Evolutionary conservation across 2,888 invertebrate species (phyloP).

Genomic region (Gandaritis pyraliata): DNA sequence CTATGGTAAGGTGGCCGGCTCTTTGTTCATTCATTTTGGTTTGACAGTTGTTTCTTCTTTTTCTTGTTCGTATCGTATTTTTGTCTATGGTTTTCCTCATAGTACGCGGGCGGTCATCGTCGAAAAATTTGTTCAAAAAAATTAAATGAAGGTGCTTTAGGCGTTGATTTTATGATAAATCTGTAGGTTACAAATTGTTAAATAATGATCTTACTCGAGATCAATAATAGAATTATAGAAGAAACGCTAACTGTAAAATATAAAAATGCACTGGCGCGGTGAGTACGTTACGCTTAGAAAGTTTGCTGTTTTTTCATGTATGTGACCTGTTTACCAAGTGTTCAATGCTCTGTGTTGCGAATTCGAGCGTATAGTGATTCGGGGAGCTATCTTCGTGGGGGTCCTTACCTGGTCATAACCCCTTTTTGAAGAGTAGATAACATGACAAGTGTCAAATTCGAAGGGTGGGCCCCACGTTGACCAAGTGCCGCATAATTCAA

Average conservation of each 20-base stretch:
- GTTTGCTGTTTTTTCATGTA: constrained; percentile 72
- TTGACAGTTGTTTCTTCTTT: constrained; percentile 46
- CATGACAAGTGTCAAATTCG: constrained; percentile 80
- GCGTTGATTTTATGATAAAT: constrained; percentile 82
- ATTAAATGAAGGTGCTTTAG: constrained; percentile 84
- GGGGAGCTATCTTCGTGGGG: constrained; percentile 49
- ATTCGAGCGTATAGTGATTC: constrained; percentile 43
- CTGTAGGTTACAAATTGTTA: constrained; percentile 83
- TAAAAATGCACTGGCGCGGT: constrained; percentile 98
- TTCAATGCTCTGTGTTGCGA: constrained; percentile 44
- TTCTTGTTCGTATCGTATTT: constrained; percentile 61
- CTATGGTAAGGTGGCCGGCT: constrained; percentile 72
- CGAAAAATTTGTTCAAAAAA: constrained; percentile 75
- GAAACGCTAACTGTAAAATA: constrained; percentile 98
- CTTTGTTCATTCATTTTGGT: constrained; percentile 58
- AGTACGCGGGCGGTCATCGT: constrained; percentile 77
- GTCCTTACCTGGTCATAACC: constrained; percentile 67
- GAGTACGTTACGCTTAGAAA: constrained; percentile 86
- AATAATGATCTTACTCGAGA: constrained; percentile 98
- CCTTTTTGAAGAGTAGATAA: constrained; percentile 64
- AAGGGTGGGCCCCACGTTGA: constrained; percentile 82
- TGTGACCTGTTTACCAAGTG: constrained; percentile 59
- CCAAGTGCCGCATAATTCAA: constrained; percentile 52
- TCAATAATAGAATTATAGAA: constrained; percentile 99
- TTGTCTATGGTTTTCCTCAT: constrained; percentile 66